Conservation (phyloP, 2,888 invertebrate species). For the Erebia palarica region DNA sequence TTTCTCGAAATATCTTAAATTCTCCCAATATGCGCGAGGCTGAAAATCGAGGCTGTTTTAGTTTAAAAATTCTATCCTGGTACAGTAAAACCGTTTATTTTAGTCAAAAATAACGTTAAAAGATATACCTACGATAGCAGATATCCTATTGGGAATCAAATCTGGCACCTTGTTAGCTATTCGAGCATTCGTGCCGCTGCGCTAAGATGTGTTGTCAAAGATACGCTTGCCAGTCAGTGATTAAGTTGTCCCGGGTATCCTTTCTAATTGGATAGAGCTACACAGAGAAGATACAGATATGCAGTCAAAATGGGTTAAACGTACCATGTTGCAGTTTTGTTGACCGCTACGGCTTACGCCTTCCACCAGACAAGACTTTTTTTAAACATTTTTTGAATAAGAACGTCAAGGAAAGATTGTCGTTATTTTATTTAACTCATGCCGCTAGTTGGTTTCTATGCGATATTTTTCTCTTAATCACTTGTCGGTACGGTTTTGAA, state of each 20-base stretch:
- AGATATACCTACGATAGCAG: neutral
- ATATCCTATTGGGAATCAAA: neutral
- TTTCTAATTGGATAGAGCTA: conserved; percentile 17
- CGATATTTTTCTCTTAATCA: too few relatives aligned
- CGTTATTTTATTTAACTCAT: too few relatives aligned
- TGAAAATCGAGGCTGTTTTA: too few relatives aligned
- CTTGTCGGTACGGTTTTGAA: too few relatives aligned
- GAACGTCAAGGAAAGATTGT: too few relatives aligned
- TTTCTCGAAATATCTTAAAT: too few relatives aligned
- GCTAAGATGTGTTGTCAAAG: conserved; percentile 17
- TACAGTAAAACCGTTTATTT: too few relatives aligned
- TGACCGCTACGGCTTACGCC: neutral
- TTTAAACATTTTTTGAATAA: neutral
- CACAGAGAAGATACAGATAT: conserved; percentile 1
- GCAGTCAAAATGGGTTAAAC: neutral
- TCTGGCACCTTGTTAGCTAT: neutral
- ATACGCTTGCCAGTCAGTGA: conserved; percentile 21
- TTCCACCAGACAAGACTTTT: neutral
- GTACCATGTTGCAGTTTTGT: too few relatives aligned
- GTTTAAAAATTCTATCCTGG: too few relatives aligned
- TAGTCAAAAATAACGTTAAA: neutral
- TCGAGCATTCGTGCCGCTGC: conserved; percentile 1
- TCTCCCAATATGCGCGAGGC: too few relatives aligned
- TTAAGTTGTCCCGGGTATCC: conserved; percentile 22
- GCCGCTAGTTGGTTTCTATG: too few relatives aligned